A percentile compares a stretch with the other conserved stretches of the same genome.
These are phyloP conservation scores for Zaprionus camerounensis DNA, from an alignment of 1,140 invertebrate genomes.

Conservation along the genomic window DNA sequence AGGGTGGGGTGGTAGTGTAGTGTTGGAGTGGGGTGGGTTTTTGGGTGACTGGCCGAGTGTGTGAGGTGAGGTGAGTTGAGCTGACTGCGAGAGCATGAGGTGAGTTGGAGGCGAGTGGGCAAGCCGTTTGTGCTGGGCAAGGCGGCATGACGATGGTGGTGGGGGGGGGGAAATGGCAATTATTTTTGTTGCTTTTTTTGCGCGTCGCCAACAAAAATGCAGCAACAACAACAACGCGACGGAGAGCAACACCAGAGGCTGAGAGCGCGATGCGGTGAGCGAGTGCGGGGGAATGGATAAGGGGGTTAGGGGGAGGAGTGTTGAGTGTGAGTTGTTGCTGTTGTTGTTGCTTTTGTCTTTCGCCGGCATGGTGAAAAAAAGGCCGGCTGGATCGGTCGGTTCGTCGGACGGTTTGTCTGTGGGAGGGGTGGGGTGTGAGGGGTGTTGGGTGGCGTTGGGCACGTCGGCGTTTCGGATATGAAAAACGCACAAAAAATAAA, in stretches of 20 bases:
- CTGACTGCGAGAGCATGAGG: slow-evolving; percentile 14
- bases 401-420: neutral
- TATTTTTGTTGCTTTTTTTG: slow-evolving; percentile 79
- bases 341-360: slow-evolving; percentile 76
- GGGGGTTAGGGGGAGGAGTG: neutral
- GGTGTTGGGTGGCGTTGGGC: slow-evolving; percentile 22
- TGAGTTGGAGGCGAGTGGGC: slow-evolving; percentile 26
- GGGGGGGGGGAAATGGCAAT: slow-evolving; percentile 52
- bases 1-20: neutral
- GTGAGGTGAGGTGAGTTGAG: slow-evolving; percentile 6
- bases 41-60: slow-evolving; percentile 15
- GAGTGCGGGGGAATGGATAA: slow-evolving; percentile 1
- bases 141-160: neutral
- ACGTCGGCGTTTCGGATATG: slow-evolving; percentile 83
- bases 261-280: slow-evolving; percentile 18
- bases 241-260: slow-evolving; percentile 21
- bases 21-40: neutral
- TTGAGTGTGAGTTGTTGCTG: slow-evolving; percentile 31
- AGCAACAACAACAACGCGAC: slow-evolving; percentile 34
- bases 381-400: slow-evolving; percentile 66
- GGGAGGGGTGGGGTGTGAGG: neutral
- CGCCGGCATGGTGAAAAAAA: slow-evolving; percentile 78
- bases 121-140: slow-evolving; percentile 3
- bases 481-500: slow-evolving; percentile 82
- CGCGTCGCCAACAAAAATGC: slow-evolving; percentile 56